These are phyloP conservation scores for Campaea margaritaria DNA, from an alignment of 2,888 invertebrate species.

Conservation along the genomic window DNA sequence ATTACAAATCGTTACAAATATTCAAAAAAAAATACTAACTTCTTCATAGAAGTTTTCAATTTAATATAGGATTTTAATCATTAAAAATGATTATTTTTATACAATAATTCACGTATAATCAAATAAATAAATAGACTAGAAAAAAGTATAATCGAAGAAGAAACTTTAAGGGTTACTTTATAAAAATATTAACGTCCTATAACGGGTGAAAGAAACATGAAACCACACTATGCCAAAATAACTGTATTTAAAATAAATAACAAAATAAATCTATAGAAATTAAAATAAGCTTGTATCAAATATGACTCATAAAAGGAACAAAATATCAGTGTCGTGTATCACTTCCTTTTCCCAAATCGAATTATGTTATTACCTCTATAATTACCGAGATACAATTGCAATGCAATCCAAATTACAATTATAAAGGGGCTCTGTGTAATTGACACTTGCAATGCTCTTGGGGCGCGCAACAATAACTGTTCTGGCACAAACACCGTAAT, in stretches of 20 bases:
- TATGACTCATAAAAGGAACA: slow-evolving; percentile 19
- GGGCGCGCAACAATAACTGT: slow-evolving; percentile 5
- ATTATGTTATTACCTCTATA: slow-evolving; percentile 37
- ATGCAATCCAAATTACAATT: slow-evolving; percentile 24
- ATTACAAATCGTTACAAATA: too few relatives aligned
- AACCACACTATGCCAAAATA: not conserved
- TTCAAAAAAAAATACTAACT: too few relatives aligned
- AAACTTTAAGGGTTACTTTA: too few relatives aligned
- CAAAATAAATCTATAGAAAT: not conserved
- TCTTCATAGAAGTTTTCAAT: too few relatives aligned
- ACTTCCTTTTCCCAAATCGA: slow-evolving; percentile 44
- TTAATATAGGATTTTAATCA: too few relatives aligned
- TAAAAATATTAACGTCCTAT: too few relatives aligned
- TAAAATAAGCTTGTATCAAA: slow-evolving; percentile 10
- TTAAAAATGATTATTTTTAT: too few relatives aligned
- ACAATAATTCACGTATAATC: too few relatives aligned
- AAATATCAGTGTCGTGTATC: slow-evolving; percentile 44
- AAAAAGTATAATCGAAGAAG: too few relatives aligned
- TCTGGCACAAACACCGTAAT: slow-evolving; percentile 15
- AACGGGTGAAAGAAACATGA: not conserved
- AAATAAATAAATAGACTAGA: too few relatives aligned
- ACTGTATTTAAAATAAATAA: too few relatives aligned
- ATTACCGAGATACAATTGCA: slow-evolving; percentile 37
- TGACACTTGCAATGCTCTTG: slow-evolving; percentile 27
- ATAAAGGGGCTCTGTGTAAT: slow-evolving; percentile 26